Evolutionary conservation across 2,797 vertebrate species (phyloP), one percentile per base, ranked within the genome.

Genomic region (Notoglanidium macrostoma): DNA sequence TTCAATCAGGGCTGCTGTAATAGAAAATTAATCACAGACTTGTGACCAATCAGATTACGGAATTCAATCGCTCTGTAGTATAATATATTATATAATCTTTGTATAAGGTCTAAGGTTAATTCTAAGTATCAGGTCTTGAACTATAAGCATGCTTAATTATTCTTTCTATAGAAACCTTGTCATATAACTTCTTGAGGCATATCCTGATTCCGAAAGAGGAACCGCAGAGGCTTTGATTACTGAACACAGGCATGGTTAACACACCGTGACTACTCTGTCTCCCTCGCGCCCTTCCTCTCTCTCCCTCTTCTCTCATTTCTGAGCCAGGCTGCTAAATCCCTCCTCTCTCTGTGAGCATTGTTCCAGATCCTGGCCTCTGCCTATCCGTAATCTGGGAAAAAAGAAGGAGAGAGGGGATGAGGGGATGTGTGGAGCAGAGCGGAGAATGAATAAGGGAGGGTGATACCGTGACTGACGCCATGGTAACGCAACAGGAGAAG

Each of bases 141-240:
- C 21, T 61, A 44, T 14, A 80, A 61, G 40, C 26, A 46, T 65
- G n/a, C 19, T 23, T 57, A 32, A 44, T 63, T 65, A 21, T 82
- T 82, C 26, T 29, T 82, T 29, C 59, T 67, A 65, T 46, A 59
- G 14, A 65, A 82, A 40, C 26, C 3, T 35, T 73, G 61, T 44
- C 26, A 29, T 84, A 49, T 73, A 51, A 59, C 54, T 72, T 44
- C 23, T 80, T 74, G 55, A 73, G 83, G 57, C 76, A 26, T 89
- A 92, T 92, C 93, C 91, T 92, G 89, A 88, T 84, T 68, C 67
- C 82, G 76, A 82, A 95, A 95, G 92, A 92, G 90, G 35, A 83
- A 72, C 91, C 93, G 88, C 63, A 35, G 90, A 90, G 87, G 93
- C 94, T 95, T 94, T 94, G 93, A 95, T 94, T 92, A 92, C 88